Evolutionary conservation across 1,140 invertebrate species (phyloP), one percentile per base, ranked within the genome.

Genomic region (Drosophila rhopaloa): DNA sequence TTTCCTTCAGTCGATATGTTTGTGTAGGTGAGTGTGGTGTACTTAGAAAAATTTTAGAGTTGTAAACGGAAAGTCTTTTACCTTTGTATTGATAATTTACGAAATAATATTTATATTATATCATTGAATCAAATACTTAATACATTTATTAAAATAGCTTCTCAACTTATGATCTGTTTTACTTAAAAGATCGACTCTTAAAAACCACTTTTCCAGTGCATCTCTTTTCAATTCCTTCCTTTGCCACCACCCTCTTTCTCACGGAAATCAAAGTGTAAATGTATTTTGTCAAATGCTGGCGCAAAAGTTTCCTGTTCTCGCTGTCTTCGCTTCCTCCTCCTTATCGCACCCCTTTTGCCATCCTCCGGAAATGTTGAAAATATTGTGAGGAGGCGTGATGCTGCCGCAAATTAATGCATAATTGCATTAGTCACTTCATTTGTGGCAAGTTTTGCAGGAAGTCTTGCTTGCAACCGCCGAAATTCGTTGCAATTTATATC

Each of bases 341-440:
- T 32, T 57, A 8, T 57, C 40, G 5, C 55, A 32, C 8, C 4
- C 4, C 19, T 27, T 9, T 14, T 13, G 40, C 57, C 37, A 44
- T 65, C 32, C 73, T 67, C 65, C 57, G 82, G 61, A 85, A 85
- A 82, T 76, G 82, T 65, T 66, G 79, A 60, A 82, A 88, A 76
- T 72, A 81, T 89, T 71, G 71, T 40, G 55, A 60, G 83, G 60
- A 70, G 68, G 55, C 50, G 53, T 43, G 51, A 44, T 50, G 44
- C 56, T 82, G 61, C 44, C 37, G 19, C 76, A 77, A 81, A 89
- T 89, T 83, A 89, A 89, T 78, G 73, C 80, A 89, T 89, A 89
- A 88, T 88, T 88, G 81, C 80, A 88, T 84, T 88, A 84, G 80
- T 65, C 84, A 90, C 84, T 89, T 75, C 54, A 80, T 83, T 79